Evolutionary conservation across 2,888 invertebrate genomes (phyloP), one percentile per base, ranked within the genome.

Genomic region (Drosophila koepferae): DNA sequence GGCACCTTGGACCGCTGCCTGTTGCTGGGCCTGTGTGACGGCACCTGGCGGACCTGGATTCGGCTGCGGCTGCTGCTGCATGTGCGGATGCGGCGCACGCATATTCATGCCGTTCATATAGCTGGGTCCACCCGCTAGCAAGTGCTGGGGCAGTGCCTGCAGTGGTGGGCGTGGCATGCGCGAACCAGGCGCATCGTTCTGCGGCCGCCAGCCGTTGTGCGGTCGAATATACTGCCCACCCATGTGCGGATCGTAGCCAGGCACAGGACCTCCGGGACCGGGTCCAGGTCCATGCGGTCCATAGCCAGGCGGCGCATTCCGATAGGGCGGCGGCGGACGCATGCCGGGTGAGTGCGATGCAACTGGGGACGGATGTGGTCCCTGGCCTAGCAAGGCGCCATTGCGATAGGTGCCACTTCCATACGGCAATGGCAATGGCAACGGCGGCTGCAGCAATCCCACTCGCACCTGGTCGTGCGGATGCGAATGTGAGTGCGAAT

Each of bases 81-180:
- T 36, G 34, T 82, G 86, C 4, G 81, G 85, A 16, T 81, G 74
- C 23, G 89, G 86, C 9, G 84, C 82, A 4, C 86, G 82, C 62
- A 89, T 80, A 12, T 78, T 74, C 72, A 90, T 80, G 43, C 89
- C 82, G 74, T 90, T 91, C 49, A 81, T 80, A 53, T 89, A 91
- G 68, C 72, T 23, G 3, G 80, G 62, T n/a, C 81, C 77, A 14
- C 54, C 18, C 18, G 58, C 36, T 79, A 88, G 87, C 71, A 89
- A 49, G 53, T 88, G 87, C 23, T 72, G 86, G 3, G 93, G 48
- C 64, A 90, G 12, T 0, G 73, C 54, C 55, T 89, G 86, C n/a
- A 87, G 53, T n/a, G 94, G 94, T 1, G 95, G 95, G 23, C 94
- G 94, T 74, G 95, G 95, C 53, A 94, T 94, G 44, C 92, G 91